Evolutionary conservation across 2,113 vertebrate species (phyloP).

Genomic region (Eclectus roratus): DNA sequence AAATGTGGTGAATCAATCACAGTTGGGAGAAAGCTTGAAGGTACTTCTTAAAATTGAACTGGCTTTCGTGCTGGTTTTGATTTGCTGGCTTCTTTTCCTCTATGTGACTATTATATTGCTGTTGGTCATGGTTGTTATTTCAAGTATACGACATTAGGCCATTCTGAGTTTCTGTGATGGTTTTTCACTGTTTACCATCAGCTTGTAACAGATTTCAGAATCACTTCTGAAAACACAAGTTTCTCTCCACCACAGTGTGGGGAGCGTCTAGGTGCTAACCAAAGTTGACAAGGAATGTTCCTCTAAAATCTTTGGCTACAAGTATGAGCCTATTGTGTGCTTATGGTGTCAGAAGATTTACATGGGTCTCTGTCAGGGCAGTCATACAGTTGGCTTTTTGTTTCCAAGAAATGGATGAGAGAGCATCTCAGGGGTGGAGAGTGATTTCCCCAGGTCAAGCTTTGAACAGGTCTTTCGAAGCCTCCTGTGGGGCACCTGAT

Average conservation of each 20-base stretch:
- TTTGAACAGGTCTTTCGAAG: neutral
- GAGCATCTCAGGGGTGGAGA: neutral
- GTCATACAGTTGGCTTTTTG: neutral
- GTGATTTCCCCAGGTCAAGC: neutral
- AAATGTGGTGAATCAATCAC: neutral
- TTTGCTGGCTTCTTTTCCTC: neutral
- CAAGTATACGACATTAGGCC: neutral
- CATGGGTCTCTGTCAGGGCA: neutral
- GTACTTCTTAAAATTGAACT: neutral
- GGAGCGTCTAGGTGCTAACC: fast-evolving
- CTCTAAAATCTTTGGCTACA: neutral
- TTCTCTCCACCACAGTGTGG: fast-evolving
- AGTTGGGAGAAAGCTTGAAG: neutral
- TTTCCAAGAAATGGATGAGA: neutral
- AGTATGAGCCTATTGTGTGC: fast-evolving
- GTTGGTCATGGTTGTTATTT: neutral
- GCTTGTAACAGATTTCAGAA: neutral
- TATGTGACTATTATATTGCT: neutral
- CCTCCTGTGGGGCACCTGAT: neutral
- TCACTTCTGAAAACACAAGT: neutral
- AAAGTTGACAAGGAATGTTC: neutral
- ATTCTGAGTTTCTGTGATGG: neutral
- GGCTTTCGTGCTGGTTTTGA: neutral
- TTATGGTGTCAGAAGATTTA: neutral
- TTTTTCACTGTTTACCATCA: neutral